Evolutionary conservation across 2,113 vertebrate species (phyloP).

Genomic region (Crotophaga sulcirostris): DNA sequence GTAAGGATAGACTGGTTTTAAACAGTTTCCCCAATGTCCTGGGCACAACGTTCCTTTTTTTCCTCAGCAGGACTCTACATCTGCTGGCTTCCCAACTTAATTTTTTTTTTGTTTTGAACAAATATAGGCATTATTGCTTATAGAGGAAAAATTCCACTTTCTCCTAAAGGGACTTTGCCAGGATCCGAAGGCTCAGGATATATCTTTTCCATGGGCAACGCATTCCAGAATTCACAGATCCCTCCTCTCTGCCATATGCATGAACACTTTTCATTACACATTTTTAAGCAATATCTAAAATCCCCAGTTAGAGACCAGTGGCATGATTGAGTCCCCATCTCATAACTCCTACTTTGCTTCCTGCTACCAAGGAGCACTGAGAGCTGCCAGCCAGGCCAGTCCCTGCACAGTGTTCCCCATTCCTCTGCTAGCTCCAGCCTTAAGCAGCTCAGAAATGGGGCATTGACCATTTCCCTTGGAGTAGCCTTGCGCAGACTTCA

Average conservation of each 20-base stretch:
- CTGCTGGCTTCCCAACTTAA: neutral
- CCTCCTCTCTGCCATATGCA: neutral
- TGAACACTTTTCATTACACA: neutral
- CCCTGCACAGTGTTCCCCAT: neutral
- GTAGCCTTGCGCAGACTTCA: neutral
- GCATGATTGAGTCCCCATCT: neutral
- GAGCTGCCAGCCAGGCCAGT: accelerated
- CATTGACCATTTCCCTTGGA: neutral
- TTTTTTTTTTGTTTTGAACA: neutral
- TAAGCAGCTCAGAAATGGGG: neutral
- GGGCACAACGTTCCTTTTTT: conserved; percentile 3
- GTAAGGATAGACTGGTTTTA: neutral
- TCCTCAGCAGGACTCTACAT: neutral
- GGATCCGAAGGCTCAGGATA: neutral
- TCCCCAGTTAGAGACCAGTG: neutral
- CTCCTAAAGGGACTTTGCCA: conserved; percentile 14
- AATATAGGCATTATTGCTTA: neutral
- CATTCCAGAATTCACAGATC: neutral
- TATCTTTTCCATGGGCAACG: neutral
- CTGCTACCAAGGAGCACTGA: neutral
- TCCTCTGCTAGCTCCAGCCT: neutral
- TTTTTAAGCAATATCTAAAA: neutral
- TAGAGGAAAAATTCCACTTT: conserved; percentile 30
- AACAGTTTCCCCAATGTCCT: conserved; percentile 15
- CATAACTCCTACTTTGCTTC: neutral